Conservation (phyloP, 2,113 vertebrate genomes). For the Coptodon rendalli region DNA sequence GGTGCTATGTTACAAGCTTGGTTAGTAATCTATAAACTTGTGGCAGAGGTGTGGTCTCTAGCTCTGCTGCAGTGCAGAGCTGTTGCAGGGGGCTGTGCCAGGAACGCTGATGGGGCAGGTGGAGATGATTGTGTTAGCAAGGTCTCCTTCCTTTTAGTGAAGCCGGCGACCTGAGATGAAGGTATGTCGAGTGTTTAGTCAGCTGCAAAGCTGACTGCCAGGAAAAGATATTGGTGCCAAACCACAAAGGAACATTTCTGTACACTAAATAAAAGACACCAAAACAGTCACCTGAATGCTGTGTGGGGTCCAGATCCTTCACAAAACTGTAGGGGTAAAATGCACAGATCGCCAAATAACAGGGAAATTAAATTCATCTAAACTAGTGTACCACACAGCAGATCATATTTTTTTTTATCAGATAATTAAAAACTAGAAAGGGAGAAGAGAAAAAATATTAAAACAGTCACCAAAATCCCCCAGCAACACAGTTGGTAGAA, state of each 20-base stretch:
- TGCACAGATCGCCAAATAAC: neutral
- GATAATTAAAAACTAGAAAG: neutral
- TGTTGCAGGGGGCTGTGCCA: neutral
- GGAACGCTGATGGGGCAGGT: neutral
- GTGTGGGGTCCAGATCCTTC: neutral
- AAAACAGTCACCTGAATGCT: neutral
- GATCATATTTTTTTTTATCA: accelerated
- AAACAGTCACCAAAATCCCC: neutral
- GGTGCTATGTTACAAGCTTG: neutral
- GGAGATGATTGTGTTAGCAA: neutral
- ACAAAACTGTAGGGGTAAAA: neutral
- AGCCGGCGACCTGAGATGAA: neutral
- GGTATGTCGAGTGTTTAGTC: neutral
- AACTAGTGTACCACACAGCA: neutral
- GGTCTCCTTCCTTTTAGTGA: neutral
- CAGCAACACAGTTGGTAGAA: neutral
- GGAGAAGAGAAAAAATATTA: neutral
- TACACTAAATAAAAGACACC: accelerated
- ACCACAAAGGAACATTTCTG: neutral
- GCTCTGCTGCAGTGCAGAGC: neutral
- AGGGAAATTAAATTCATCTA: neutral
- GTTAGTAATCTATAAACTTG: neutral
- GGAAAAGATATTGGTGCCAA: neutral
- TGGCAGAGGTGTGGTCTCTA: neutral
- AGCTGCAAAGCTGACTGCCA: neutral